These are phyloP conservation scores for Murina feae DNA, from an alignment of 2,113 vertebrate genomes.

Conservation along the genomic window DNA sequence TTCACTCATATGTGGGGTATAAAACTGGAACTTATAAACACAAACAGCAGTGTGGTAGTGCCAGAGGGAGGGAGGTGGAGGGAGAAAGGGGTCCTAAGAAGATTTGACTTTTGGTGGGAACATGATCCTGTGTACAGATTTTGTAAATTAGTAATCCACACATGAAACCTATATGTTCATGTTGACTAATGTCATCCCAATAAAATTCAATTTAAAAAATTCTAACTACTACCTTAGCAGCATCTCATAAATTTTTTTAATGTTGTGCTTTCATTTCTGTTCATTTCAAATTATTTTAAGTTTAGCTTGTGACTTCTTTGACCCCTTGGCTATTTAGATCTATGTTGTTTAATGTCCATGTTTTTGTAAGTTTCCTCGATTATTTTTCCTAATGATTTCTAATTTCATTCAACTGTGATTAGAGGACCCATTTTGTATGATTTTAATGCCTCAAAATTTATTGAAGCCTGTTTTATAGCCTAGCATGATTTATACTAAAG, in stretches of 20 bases:
- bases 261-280: background rate
- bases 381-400: background rate
- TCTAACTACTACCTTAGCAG: background rate
- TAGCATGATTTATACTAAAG: background rate
- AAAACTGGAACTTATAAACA: too few species aligned
- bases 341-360: background rate
- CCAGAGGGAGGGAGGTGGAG: too few species aligned
- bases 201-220: background rate
- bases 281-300: background rate
- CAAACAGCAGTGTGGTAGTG: too few species aligned
- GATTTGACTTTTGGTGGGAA: too few species aligned
- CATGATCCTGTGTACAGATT: too few species aligned
- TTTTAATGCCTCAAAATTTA: background rate
- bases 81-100: too few species aligned
- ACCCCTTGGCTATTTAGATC: background rate
- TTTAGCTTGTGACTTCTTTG: background rate
- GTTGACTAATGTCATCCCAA: too few species aligned
- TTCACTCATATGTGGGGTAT: too few species aligned
- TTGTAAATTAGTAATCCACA: too few species aligned
- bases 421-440: background rate
- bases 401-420: background rate
- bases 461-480: background rate
- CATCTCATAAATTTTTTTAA: background rate
- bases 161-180: too few species aligned
- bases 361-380: background rate